Conservation (phyloP, 2,797 vertebrate genomes). For the Syndactyla subalaris region DNA sequence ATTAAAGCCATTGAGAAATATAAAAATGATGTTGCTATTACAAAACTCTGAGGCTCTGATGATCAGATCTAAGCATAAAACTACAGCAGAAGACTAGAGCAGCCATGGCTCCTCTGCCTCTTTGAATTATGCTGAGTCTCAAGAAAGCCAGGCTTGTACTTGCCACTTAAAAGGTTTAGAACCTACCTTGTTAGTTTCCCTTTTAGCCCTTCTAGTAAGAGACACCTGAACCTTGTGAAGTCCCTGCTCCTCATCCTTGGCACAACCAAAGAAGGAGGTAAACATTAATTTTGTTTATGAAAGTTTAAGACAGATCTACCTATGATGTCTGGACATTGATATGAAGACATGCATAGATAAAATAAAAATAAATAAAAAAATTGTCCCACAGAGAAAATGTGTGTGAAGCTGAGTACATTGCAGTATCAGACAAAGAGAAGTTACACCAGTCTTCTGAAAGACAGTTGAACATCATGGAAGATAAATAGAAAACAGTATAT, state of each 20-base stretch:
- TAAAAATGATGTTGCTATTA: neutral
- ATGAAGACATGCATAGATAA: neutral
- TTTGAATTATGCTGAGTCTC: neutral
- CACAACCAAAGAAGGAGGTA: neutral
- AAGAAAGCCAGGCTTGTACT: neutral
- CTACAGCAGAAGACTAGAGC: neutral
- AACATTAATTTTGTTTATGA: neutral
- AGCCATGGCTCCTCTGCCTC: neutral
- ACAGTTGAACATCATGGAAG: neutral
- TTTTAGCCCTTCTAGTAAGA: neutral
- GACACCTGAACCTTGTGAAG: neutral
- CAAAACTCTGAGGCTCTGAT: neutral
- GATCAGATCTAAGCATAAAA: neutral
- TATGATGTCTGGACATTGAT: neutral
- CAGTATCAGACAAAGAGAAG: neutral
- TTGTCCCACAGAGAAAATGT: neutral
- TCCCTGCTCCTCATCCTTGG: neutral
- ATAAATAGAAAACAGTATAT: neutral
- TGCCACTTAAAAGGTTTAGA: neutral
- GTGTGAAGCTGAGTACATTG: neutral
- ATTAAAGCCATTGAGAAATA: neutral
- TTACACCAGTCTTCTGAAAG: neutral
- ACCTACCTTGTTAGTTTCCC: neutral
- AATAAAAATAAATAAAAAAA: neutral
- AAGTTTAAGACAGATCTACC: neutral